phyloP scores from a whole-genome alignment of 1,140 invertebrate genomes.

The Scylla paramamosain region DNA sequence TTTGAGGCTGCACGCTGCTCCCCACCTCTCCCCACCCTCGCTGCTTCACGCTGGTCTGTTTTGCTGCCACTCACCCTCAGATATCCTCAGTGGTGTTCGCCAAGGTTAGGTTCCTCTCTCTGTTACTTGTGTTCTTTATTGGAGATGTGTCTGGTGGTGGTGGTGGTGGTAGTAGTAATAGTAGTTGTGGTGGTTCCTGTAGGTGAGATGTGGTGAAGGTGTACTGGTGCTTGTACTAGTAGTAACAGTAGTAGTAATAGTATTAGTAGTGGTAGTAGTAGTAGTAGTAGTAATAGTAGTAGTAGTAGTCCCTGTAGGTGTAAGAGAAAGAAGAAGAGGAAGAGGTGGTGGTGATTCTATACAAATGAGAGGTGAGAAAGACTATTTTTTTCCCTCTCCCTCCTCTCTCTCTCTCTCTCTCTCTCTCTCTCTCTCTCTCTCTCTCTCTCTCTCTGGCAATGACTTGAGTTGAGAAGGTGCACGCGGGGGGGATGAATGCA shows the following conservation, averaged over 20 bases:
- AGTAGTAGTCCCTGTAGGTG: background rate
- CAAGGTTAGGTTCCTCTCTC: background rate
- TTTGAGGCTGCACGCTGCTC: background rate
- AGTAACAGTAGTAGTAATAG: background rate
- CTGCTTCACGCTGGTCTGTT: no score
- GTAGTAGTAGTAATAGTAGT: background rate
- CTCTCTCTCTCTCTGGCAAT: slow-evolving; percentile 22
- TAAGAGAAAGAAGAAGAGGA: background rate
- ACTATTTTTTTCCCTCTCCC: background rate
- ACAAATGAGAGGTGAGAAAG: background rate
- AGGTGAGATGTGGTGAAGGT: background rate
- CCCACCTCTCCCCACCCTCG: background rate
- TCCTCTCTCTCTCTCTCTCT: background rate
- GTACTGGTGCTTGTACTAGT: background rate
- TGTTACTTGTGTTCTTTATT: background rate
- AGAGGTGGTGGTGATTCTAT: background rate
- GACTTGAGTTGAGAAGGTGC: background rate
- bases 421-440: slow-evolving; percentile 27
- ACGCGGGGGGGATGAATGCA: background rate
- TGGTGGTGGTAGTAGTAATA: background rate
- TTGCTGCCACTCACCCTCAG: background rate
- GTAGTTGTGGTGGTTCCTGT: background rate
- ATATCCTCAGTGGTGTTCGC: background rate
- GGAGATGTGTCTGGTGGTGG: background rate
- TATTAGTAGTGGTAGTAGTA: background rate